Evolutionary conservation across 2,113 vertebrate species (phyloP), one percentile per base, ranked within the genome.

Genomic region (Anoura caudifer): DNA sequence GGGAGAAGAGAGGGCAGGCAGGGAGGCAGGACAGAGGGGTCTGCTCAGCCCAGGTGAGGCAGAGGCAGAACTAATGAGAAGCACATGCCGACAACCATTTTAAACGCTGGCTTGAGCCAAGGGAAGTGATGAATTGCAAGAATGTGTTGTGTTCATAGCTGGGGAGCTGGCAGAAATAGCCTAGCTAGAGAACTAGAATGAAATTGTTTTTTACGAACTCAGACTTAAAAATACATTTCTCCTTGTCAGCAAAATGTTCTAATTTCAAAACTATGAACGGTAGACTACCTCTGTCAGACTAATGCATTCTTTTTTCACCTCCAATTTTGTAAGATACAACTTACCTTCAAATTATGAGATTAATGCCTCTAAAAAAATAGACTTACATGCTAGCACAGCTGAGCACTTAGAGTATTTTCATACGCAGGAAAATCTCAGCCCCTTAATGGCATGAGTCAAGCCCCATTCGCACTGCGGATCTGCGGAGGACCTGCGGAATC

Each of bases 171-270:
- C 97, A 97, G 91, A 94, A 96, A 80, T 33, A 91, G 88, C 85
- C 59, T 63, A 87, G 86, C 77, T 70, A 90, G 47, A 75, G 85
- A 54, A 88, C 95, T 9, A 90, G 59, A 80, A 67, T 59, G 70
- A 90, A 84, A 59, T 90, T 76, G 69, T 73, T 59, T 87, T 92
- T 47, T 13, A 67, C 82, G 65, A 95, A 73, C 82, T 88, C 47
- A 73, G 67, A 45, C 86, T 90, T 96, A 95, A 96, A 97, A 97
- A 97, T 92, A 96, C 89, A 96, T 96, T 97, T 95, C 81, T 96
- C 91, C 96, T 96, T 96, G 96, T 98, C 95, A 97, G 95, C 93
- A 87, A 92, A 97, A 96, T 87, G 90, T 90, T 97, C 91, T 93
- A 80, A 50, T 80, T 95, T 94, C 36, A 65, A 93, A 96, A 82